phyloP scores from a whole-genome alignment of 2,113 vertebrate genomes.

The Pithys albifrons region DNA sequence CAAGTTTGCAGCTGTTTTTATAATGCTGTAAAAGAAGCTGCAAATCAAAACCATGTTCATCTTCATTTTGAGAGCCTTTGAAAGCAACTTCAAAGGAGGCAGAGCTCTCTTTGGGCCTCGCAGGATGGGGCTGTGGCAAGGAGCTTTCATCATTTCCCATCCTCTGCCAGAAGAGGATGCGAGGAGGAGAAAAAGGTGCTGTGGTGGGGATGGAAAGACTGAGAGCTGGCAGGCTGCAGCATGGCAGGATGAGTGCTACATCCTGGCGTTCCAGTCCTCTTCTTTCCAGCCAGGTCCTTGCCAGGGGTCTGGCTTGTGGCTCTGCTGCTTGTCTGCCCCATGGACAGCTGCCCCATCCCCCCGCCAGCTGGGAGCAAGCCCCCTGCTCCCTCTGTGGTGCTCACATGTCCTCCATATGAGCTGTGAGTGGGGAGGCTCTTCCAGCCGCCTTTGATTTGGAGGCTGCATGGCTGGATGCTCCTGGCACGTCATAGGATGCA shows the following conservation, averaged over 20 bases:
- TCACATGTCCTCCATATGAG: constrained; percentile 37
- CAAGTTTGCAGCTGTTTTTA: constrained; percentile 65
- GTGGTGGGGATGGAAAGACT: neutral
- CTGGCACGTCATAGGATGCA: neutral
- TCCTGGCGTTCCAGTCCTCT: neutral
- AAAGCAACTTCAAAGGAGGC: constrained; percentile 64
- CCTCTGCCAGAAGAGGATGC: neutral
- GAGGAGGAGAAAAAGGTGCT: neutral
- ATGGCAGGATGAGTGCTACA: fast-evolving
- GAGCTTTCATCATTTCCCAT: constrained; percentile 38
- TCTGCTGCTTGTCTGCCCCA: neutral
- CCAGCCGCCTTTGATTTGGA: constrained; percentile 8
- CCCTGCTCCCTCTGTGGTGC: neutral
- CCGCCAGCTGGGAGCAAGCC: neutral
- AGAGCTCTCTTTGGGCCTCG: constrained; percentile 19
- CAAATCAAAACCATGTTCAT: constrained; percentile 69
- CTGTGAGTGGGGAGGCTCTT: neutral
- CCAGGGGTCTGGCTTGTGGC: neutral
- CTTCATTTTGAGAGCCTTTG: constrained; percentile 29
- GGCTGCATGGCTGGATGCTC: neutral
- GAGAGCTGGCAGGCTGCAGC: neutral
- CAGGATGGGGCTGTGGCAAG: constrained; percentile 20
- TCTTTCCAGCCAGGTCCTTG: neutral
- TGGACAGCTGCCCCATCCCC: neutral
- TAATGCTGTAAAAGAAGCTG: constrained; percentile 64